phyloP scores from a whole-genome alignment of 2,888 invertebrate genomes.

The Athrips mouffetella region DNA sequence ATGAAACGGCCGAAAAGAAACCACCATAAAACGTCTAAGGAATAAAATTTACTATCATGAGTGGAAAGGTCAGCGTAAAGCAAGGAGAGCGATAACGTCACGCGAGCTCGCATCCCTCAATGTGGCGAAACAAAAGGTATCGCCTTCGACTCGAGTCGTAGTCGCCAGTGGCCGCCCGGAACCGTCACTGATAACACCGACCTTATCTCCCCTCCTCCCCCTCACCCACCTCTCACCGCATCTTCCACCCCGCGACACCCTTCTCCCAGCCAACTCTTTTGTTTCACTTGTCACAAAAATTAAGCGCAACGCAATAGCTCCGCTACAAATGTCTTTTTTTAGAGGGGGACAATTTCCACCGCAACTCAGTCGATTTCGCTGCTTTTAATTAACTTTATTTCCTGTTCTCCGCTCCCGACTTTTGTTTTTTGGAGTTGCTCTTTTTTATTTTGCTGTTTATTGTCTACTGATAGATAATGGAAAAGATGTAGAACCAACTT shows the following conservation, averaged over 20 bases:
- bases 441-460: constrained; percentile 74
- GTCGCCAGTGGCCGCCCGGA: constrained; percentile 64
- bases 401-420: constrained; percentile 73
- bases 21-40: constrained; percentile 58
- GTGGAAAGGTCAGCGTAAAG: constrained; percentile 66
- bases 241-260: constrained; percentile 38
- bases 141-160: constrained; percentile 73
- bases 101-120: constrained; percentile 72
- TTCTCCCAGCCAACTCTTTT: constrained; percentile 71
- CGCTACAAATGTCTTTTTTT: constrained; percentile 76
- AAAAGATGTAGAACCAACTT: constrained; percentile 77
- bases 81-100: constrained; percentile 69
- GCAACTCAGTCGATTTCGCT: constrained; percentile 77
- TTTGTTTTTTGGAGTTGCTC: constrained; percentile 71
- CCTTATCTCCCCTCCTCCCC: constrained; percentile 63
- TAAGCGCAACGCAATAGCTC: constrained; percentile 77
- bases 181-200: constrained; percentile 64
- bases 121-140: constrained; percentile 74
- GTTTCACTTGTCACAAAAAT: constrained; percentile 79
- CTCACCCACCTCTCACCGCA: constrained; percentile 32
- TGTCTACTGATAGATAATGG: constrained; percentile 74
- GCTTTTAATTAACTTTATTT: constrained; percentile 79
- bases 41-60: constrained; percentile 68
- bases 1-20: constrained; percentile 44
- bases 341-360: constrained; percentile 77